Base-by-base conservation (phyloP, 2,888 invertebrate genomes). In the Altica lythri region DNA sequence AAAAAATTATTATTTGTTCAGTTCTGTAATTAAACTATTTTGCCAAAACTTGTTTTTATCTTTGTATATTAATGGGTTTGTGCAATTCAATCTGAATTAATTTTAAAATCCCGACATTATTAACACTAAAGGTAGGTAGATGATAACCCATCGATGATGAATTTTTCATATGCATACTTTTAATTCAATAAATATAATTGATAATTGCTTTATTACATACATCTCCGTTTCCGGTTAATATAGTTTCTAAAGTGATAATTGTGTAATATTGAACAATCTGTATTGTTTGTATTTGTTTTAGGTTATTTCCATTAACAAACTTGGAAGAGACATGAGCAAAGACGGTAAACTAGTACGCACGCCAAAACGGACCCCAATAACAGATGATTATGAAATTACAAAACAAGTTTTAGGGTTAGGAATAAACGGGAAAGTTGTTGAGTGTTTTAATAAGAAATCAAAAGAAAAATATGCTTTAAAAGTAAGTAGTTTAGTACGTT, bases 341-440 rank as follows among this genome's bases (percentile, higher is more conserved):
- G 61, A 63, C 14, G 44, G 57, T 16, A 74, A 70, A 66, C 72
- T 70, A 47, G 51, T 61, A n/a, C 69, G 76, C 18, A 66, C 75
- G 30, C 85, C 89, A 30, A 95, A 94, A 83, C 84, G 85, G 67
- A 86, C 88, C 46, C 87, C 89, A 37, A 89, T 96, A 64, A 88
- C 87, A 42, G 89, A 92, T 59, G 95, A 96, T 78, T 97, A 94
- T 77, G 88, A 90, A 74, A 92, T 97, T 70, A 92, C 93, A 25
- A 90, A 88, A 72, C 92, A 88, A 59, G 96, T 98, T 34, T 83
- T 99, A 57, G 98, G 98, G 35, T 84, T 97, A 59, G 98, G 98
- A 8, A 97, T 99, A 65, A 99, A 97, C 78, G 98, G 98, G 59
- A 98, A 98, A 85, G 98, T 99, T 47, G 90, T 99, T 12, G 92